phyloP scores from a whole-genome alignment of 2,797 vertebrate species.

The Psittacula derbiana region DNA sequence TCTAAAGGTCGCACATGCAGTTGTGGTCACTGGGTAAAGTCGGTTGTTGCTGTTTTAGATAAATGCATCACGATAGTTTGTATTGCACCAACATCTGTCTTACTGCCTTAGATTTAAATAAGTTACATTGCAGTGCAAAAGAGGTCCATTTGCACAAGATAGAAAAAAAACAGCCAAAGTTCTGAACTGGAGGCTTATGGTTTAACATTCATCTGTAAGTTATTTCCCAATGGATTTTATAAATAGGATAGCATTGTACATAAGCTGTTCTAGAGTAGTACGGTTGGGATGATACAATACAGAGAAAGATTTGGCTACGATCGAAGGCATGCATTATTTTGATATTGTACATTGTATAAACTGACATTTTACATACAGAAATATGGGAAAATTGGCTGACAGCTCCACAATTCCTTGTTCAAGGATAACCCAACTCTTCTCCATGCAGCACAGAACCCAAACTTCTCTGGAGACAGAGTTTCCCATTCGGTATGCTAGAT shows the following conservation, averaged over 20 bases:
- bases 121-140: conserved; percentile 82
- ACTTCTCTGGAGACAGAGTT: conserved; percentile 71
- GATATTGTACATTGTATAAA: conserved; percentile 75
- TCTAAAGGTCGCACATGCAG: conserved; percentile 77
- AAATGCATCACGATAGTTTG: conserved; percentile 77
- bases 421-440: conserved; percentile 62
- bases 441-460: conserved; percentile 73
- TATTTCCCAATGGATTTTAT: conserved; percentile 69
- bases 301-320: conserved; percentile 75
- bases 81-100: conserved; percentile 82
- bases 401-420: conserved; percentile 65
- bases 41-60: conserved; percentile 49
- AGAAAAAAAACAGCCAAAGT: conserved; percentile 30
- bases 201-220: conserved; percentile 74
- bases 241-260: conserved; percentile 83
- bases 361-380: conserved; percentile 76
- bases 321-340: conserved; percentile 79
- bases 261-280: conserved; percentile 74
- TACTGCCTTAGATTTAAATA: conserved; percentile 80
- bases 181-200: conserved; percentile 72
- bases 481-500: conserved; percentile 55
- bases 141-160: conserved; percentile 73
- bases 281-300: conserved; percentile 72
- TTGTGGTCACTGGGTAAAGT: conserved; percentile 48
- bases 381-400: conserved; percentile 69